These are phyloP conservation scores for Euschistus heros DNA, from an alignment of 1,140 invertebrate species.

Conservation along the genomic window DNA sequence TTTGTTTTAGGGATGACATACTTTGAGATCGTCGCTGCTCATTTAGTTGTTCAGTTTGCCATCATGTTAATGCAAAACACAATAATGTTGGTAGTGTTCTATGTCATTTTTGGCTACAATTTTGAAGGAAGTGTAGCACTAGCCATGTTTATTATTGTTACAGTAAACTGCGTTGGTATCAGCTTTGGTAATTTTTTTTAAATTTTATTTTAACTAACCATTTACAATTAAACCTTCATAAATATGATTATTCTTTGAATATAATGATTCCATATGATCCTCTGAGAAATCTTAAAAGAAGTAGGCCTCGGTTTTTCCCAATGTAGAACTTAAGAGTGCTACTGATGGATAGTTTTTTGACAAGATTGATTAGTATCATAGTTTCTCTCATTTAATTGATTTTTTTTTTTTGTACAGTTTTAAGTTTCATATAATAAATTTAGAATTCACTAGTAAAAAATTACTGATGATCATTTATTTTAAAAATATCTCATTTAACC, in stretches of 20 bases:
- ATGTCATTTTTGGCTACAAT: conserved; percentile 3
- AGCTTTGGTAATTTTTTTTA: neutral
- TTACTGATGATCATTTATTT: too few species aligned
- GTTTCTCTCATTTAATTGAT: too few species aligned
- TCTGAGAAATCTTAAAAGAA: too few species aligned
- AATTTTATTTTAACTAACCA: neutral
- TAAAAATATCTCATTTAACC: too few species aligned
- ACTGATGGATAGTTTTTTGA: too few species aligned
- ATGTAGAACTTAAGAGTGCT: too few species aligned
- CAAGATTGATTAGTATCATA: too few species aligned
- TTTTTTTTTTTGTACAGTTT: too few species aligned
- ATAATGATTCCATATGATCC: too few species aligned
- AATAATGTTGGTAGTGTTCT: conserved; percentile 26
- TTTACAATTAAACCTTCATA: neutral
- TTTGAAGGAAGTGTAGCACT: neutral
- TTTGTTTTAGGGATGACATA: conserved; percentile 26
- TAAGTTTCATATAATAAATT: too few species aligned
- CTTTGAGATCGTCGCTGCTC: conserved; percentile 26
- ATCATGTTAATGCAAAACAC: conserved; percentile 27
- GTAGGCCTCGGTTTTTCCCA: too few species aligned
- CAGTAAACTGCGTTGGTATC: neutral
- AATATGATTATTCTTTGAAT: neutral
- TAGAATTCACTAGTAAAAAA: too few species aligned
- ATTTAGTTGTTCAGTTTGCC: conserved; percentile 26
- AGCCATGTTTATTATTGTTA: neutral